Conservation (phyloP, 1,140 invertebrate genomes). For the Drosophila pectinifera region DNA sequence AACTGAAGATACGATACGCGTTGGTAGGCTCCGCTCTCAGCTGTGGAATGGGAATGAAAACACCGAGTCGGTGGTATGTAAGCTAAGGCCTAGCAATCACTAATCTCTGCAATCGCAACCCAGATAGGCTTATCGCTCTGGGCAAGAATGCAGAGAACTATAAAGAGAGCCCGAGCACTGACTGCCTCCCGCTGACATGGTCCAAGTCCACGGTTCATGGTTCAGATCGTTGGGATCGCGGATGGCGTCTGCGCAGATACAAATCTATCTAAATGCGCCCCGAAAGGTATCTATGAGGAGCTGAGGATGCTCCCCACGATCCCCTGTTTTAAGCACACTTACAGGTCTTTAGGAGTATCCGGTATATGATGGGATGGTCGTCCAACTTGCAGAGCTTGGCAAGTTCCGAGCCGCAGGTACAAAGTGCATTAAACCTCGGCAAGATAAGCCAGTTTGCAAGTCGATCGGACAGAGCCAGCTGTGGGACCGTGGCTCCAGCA, state of each 20-base stretch:
- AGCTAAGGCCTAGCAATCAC: slow-evolving; percentile 4
- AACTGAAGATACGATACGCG: background rate
- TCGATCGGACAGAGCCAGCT: background rate
- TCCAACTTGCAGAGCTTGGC: slow-evolving; percentile 2
- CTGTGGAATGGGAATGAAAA: slow-evolving; percentile 17
- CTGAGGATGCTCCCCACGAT: background rate
- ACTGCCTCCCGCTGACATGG: background rate
- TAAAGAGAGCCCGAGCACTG: background rate
- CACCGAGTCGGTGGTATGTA: slow-evolving; percentile 5
- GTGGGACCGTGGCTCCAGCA: slow-evolving; percentile 2
- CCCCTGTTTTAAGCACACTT: background rate
- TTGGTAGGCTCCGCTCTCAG: slow-evolving; percentile 10
- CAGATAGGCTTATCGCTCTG: slow-evolving; percentile 23
- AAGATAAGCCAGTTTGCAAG: slow-evolving; percentile 14
- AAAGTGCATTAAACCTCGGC: slow-evolving; percentile 34
- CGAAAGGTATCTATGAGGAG: background rate
- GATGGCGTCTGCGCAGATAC: too few relatives aligned
- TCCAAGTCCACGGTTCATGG: slow-evolving; percentile 24
- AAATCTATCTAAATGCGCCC: background rate
- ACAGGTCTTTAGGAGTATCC: slow-evolving; percentile 9
- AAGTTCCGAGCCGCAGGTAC: slow-evolving; percentile 5
- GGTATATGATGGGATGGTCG: background rate
- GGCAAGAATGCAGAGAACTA: background rate
- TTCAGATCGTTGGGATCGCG: too few relatives aligned
- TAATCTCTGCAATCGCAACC: slow-evolving; percentile 18